A percentile compares a stretch with the other conserved stretches of the same genome.
These are phyloP conservation scores for Aleiodes testaceus DNA, from an alignment of 2,888 invertebrate genomes.

Conservation along the genomic window DNA sequence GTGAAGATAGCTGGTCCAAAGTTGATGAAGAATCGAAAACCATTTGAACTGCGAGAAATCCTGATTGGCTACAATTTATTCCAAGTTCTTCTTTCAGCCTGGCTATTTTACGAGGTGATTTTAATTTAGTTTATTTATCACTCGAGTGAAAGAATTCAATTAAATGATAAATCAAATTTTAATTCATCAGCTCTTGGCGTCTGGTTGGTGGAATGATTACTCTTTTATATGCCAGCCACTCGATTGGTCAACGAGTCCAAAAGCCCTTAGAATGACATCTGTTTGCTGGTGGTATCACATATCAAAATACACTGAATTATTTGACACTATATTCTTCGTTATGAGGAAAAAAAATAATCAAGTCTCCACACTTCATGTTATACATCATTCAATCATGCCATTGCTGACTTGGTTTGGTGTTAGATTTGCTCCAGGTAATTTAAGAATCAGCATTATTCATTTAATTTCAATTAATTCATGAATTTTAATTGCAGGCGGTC, in stretches of 20 bases:
- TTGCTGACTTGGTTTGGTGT: too few species aligned
- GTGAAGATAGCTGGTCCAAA: conserved; percentile 83
- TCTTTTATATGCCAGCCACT: too few species aligned
- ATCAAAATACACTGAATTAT: too few species aligned
- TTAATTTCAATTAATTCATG: not conserved
- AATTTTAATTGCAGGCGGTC: conserved; percentile 81
- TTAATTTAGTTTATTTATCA: too few species aligned
- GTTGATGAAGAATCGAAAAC: conserved; percentile 89
- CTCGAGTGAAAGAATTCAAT: too few species aligned
- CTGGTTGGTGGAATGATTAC: too few species aligned
- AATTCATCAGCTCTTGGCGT: too few species aligned
- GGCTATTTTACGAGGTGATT: too few species aligned
- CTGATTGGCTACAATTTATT: conserved; percentile 88
- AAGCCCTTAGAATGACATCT: not conserved
- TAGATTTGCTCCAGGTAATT: too few species aligned
- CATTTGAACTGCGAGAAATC: conserved; percentile 82
- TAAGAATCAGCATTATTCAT: not conserved
- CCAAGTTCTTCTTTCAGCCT: conserved; percentile 84
- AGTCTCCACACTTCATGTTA: conserved; percentile 87
- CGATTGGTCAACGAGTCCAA: too few species aligned
- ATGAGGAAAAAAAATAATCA: conserved; percentile 57
- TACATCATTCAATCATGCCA: conserved; percentile 63
- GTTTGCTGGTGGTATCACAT: conserved; percentile 74
- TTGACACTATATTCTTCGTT: too few species aligned
- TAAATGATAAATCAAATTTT: too few species aligned